Conservation (phyloP, 2,888 invertebrate species). For the Zele albiditarsus region DNA sequence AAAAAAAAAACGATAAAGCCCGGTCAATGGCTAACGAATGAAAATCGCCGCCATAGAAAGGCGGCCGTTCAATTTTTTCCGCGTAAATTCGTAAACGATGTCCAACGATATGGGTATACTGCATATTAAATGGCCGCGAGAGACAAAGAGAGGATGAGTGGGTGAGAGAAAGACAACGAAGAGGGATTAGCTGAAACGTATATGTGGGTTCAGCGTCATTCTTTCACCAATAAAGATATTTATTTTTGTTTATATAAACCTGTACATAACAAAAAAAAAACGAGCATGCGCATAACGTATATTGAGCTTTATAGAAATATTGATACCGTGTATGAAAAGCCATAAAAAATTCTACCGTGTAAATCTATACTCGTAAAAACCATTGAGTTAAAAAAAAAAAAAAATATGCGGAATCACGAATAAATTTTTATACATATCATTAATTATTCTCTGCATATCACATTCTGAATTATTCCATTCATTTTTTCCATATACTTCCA, state of each 20-base stretch:
- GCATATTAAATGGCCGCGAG: conserved; percentile 66
- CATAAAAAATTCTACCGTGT: background rate
- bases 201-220: conserved; percentile 20
- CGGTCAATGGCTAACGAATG: conserved; percentile 67
- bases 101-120: conserved; percentile 58
- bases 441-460: conserved; percentile 1
- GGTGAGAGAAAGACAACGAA: conserved; percentile 48
- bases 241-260: conserved; percentile 14
- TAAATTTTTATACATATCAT: conserved; percentile 7
- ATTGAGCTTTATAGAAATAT: background rate
- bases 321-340: background rate
- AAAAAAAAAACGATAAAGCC: conserved; percentile 58
- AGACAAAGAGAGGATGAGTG: background rate
- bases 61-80: conserved; percentile 59
- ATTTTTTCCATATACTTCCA: conserved; percentile 1
- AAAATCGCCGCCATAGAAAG: conserved; percentile 58
- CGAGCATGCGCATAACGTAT: conserved; percentile 53
- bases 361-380: background rate
- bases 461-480: background rate
- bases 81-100: conserved; percentile 68
- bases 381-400: background rate
- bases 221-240: conserved; percentile 16
- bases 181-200: conserved; percentile 62
- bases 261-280: conserved; percentile 33
- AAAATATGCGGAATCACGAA: background rate